phyloP scores from a whole-genome alignment of 2,113 vertebrate species.

The Prolemur simus region DNA sequence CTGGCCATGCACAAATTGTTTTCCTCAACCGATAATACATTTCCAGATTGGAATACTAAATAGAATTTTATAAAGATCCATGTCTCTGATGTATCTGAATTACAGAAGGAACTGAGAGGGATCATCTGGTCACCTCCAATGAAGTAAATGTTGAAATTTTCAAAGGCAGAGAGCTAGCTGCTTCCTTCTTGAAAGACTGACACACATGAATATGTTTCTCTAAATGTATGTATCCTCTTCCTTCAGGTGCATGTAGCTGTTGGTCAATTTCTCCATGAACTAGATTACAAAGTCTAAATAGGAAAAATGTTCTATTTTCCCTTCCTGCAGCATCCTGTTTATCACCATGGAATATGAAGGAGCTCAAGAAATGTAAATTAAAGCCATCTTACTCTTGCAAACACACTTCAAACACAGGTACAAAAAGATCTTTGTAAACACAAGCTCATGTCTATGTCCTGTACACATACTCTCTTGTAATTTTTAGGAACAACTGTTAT shows the following conservation, averaged over 20 bases:
- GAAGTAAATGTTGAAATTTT: background rate
- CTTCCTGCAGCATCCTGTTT: background rate
- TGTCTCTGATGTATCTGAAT: background rate
- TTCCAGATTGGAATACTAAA: background rate
- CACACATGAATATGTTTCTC: background rate
- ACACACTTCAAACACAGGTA: background rate
- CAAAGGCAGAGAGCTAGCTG: background rate
- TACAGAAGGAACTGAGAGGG: background rate
- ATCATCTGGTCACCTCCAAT: background rate
- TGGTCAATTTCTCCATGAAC: background rate
- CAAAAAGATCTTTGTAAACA: background rate
- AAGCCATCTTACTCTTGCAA: background rate
- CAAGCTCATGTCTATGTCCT: background rate
- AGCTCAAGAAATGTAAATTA: background rate
- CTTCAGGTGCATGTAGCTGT: background rate
- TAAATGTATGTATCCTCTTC: background rate
- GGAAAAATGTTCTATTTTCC: background rate
- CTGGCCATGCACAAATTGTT: background rate
- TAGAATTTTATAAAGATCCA: background rate
- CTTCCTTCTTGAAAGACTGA: background rate
- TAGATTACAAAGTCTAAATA: background rate
- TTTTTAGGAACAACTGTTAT: background rate
- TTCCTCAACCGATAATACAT: background rate
- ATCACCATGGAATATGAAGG: background rate
- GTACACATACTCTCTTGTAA: background rate